phyloP scores from a whole-genome alignment of 1,140 invertebrate species.

The Bathynomus jamesi region DNA sequence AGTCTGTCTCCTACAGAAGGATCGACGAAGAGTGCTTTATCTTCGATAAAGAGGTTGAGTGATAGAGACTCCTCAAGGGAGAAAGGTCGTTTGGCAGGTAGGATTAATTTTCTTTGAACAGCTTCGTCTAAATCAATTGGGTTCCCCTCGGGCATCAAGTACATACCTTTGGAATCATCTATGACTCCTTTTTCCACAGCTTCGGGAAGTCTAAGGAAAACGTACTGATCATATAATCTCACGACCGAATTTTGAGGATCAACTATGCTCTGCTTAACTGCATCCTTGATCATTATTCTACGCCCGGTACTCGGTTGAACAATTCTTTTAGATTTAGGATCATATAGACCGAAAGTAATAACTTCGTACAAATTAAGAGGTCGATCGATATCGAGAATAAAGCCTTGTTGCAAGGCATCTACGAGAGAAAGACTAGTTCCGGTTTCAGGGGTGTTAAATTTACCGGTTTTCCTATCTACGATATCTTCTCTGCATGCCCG shows the following conservation, averaged over 20 bases:
- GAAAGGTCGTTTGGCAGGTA: slow-evolving; percentile 59
- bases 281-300: slow-evolving; percentile 66
- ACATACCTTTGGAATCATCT: slow-evolving; percentile 61
- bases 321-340: slow-evolving; percentile 60
- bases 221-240: slow-evolving; percentile 59
- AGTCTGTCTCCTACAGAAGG: slow-evolving; percentile 60
- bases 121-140: slow-evolving; percentile 63
- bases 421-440: too few species aligned
- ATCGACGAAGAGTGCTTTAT: slow-evolving; percentile 70
- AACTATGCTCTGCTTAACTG: slow-evolving; percentile 69
- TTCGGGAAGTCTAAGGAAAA: slow-evolving; percentile 63
- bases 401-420: too few species aligned
- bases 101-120: slow-evolving; percentile 60
- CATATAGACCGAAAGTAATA: slow-evolving; percentile 71
- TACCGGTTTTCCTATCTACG: too few species aligned
- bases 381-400: too few species aligned
- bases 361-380: slow-evolving; percentile 73
- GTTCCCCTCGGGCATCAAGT: slow-evolving; percentile 52
- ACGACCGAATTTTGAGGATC: slow-evolving; percentile 69
- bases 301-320: slow-evolving; percentile 71
- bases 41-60: slow-evolving; percentile 63
- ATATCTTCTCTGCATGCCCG: too few species aligned
- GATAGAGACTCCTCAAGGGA: slow-evolving; percentile 68
- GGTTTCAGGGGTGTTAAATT: too few species aligned
- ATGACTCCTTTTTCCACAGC: slow-evolving; percentile 66